Conservation (phyloP, 2,113 vertebrate species). For the Geococcyx californianus region DNA sequence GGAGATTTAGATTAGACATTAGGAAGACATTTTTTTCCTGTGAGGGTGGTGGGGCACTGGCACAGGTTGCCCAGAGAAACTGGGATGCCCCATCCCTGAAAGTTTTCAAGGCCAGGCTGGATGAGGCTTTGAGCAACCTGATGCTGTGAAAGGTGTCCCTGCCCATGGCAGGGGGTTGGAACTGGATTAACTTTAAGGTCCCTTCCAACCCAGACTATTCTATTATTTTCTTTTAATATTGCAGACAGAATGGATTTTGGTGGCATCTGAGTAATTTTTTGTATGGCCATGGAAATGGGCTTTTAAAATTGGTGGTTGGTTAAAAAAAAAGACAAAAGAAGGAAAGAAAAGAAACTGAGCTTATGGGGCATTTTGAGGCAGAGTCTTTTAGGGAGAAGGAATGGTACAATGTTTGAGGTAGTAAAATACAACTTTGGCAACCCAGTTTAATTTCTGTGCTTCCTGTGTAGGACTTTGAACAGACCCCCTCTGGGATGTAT, state of each 20-base stretch:
- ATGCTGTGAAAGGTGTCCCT: no score
- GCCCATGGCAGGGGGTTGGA: no score
- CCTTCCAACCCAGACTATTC: no score
- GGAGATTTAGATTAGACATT: no score
- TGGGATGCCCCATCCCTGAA: no score
- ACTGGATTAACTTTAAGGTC: no score
- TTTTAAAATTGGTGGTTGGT: background rate
- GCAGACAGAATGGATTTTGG: background rate
- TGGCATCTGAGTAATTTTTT: background rate
- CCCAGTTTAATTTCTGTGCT: background rate
- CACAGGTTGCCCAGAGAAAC: no score
- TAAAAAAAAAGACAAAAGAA: background rate
- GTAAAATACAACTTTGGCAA: background rate
- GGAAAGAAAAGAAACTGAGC: background rate
- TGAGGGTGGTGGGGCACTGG: no score
- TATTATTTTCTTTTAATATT: background rate
- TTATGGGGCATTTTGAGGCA: background rate
- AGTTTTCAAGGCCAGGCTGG: no score
- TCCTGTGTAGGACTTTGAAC: background rate
- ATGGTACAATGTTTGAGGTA: background rate
- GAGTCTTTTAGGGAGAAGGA: background rate
- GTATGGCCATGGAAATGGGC: background rate
- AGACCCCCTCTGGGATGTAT: background rate
- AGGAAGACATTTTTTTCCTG: no score
- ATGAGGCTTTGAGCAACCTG: no score